A percentile compares a stretch with the other conserved stretches of the same genome.
These are phyloP conservation scores for Scylla paramamosain DNA, from an alignment of 1,140 invertebrate genomes.

Conservation along the genomic window DNA sequence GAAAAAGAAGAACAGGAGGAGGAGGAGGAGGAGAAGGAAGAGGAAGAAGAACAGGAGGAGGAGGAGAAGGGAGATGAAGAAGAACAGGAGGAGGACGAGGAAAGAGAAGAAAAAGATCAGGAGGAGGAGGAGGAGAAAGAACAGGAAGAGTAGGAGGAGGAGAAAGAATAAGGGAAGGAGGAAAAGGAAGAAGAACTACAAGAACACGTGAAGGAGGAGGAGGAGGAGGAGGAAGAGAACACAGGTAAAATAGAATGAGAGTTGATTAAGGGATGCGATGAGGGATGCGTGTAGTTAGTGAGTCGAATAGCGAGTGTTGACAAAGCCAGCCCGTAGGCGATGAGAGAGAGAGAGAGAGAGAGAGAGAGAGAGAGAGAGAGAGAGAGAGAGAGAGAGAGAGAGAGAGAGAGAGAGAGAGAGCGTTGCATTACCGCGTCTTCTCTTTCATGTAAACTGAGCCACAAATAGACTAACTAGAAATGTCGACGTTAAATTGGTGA, in stretches of 20 bases:
- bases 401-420: not conserved
- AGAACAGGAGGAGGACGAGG: not conserved
- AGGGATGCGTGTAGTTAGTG: not conserved
- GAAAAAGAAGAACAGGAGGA: not conserved
- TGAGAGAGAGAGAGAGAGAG: conserved; percentile 34
- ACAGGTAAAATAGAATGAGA: not conserved
- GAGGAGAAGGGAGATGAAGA: not conserved
- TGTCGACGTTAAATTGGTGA: not conserved
- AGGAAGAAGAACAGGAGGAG: not conserved
- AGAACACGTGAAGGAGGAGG: conserved; percentile 28
- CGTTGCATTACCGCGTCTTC: not conserved
- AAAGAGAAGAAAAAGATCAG: not conserved
- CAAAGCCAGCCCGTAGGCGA: not conserved
- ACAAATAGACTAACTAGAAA: not conserved
- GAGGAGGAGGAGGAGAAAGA: no score
- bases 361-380: conserved; percentile 29
- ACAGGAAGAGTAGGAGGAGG: no score
- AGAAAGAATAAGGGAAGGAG: no score
- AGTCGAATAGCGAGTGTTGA: no score
- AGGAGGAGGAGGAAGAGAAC: not conserved
- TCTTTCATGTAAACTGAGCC: not conserved
- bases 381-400: conserved; percentile 39
- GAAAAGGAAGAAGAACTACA: not conserved
- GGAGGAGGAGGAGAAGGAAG: not conserved
- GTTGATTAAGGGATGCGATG: not conserved